Base-by-base conservation (phyloP, 2,797 vertebrate species). In the Pristis pectinata region DNA sequence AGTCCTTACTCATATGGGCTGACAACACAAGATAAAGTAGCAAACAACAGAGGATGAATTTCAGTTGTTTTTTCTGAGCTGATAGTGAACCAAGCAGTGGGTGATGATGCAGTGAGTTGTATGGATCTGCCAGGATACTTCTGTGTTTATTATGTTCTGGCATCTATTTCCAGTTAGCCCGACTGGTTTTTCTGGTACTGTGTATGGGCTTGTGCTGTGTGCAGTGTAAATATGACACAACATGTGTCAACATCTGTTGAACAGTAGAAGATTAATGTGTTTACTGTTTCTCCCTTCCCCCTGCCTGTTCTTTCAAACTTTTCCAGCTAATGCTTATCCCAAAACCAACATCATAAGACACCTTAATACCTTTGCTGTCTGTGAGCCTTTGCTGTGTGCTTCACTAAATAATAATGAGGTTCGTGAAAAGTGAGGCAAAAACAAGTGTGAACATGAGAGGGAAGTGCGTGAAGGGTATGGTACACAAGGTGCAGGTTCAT, bases 161-260 rank as follows among this genome's bases (percentile, higher is more conserved):
- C 77, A 79, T 79, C 59, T 6, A 91, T 91, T 91, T 91, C 87
- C 87, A 67, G 37, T 91, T 19, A 67, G 59, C n/a, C n/a, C 0
- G 5, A 89, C n/a, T 91, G 87, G 37, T 91, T 91, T 67, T 91
- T 24, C 87, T 67, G 59, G 87, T n/a, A 64, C 13, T 24, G 7
- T 67, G 87, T 61, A 87, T 91, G 87, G 19, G 37, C 87, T 41
- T 41, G 87, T 91, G n/a, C 37, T 80, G 37, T 44, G 87, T n/a
- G n/a, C n/a, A 67, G 1, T 67, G 87, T 24, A 67, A 64, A 91
- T 64, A 67, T 37, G 41, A 91, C 61, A 67, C 59, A 64, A 41
- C 87, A 91, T 67, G 59, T 91, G 87, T 24, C 87, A 22, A 41
- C 87, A 91, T 91, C 87, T 91, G 87, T 24, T 67, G n/a, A 37